Percentiles rank a stretch among this genome's conserved stretches.
Conservation (phyloP, 2,888 invertebrate species). For the Callinectes sapidus region DNA sequence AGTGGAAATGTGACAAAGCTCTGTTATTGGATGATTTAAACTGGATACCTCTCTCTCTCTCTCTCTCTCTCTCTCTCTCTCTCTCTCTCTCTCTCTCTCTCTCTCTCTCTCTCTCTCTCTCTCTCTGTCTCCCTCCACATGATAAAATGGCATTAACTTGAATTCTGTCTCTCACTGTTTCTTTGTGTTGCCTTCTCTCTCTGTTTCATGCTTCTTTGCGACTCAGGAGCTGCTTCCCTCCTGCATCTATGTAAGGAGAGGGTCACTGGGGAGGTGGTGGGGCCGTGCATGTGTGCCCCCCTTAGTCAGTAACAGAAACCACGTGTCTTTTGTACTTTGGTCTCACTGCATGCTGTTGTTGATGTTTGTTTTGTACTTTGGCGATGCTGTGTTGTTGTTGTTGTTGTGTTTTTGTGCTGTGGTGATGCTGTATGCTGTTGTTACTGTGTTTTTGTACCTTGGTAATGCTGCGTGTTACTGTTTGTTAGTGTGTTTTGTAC, state of each 20-base stretch:
- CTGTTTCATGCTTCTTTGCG: conserved; percentile 52
- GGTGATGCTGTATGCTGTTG: too few relatives aligned
- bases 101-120: conserved; percentile 25
- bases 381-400: too few relatives aligned
- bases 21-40: too few relatives aligned
- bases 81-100: conserved; percentile 25
- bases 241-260: conserved; percentile 60
- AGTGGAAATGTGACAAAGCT: too few relatives aligned
- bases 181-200: conserved; percentile 13
- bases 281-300: background rate
- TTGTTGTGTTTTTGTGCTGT: too few relatives aligned
- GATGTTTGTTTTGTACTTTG: too few relatives aligned
- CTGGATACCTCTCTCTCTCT: conserved; percentile 38
- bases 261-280: background rate
- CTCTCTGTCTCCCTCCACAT: background rate
- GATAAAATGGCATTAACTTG: too few relatives aligned
- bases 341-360: too few relatives aligned
- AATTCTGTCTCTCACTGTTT: background rate
- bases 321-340: too few relatives aligned
- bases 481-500: background rate
- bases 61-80: conserved; percentile 13
- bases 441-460: background rate
- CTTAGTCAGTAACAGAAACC: background rate
- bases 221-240: conserved; percentile 52
- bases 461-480: too few relatives aligned